Base-by-base conservation (phyloP, 1,140 invertebrate species). In the Drosophila watanabei region DNA sequence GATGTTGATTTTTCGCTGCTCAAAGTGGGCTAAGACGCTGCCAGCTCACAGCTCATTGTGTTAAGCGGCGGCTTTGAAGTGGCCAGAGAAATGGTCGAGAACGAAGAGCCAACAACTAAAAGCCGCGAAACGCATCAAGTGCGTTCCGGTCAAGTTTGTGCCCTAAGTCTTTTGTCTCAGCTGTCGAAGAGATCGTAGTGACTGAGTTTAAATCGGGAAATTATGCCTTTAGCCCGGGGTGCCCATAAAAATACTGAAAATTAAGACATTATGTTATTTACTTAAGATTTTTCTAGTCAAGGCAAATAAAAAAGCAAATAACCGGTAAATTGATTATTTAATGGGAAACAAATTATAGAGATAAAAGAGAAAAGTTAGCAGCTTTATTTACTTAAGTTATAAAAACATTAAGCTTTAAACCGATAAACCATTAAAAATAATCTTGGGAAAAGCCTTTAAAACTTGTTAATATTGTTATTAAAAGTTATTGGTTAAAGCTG, bases 1-100 rank as follows among this genome's bases (percentile, higher is more conserved):
- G 80, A 88, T 88, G 85, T 85, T 88, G 85, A 88, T 88, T 88
- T 90, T 88, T 79, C 73, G 79, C 71, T 79, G 81, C 69, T 85
- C 78, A 73, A 88, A 88, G 85, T 88, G 85, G 85, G 85, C 86
- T 88, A 89, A 84, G 58, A 58, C 69, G 70, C 59, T 35, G 41
- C 37, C 51, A 39, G 56, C 30, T 63, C 14, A 4, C 24, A 14
- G 46, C 66, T 43, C 60, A 72, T 73, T 73, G 70, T 72, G 49
- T 43, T 69, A 28, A 32, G 51, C 58, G 78, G 52, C 77, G 35
- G 58, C 70, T 28, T 60, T 75, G 71, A 75, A 73, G 71, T 82
- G 56, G 41, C 58, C 57, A 72, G 28, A 52, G 70, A 76, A 65
- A 72, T 66, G 59, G 52, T 24, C 68, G 24, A 72, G 58, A 73